Evolutionary conservation across 2,888 invertebrate genomes (phyloP).

Genomic region (Spisula subtruncata): DNA sequence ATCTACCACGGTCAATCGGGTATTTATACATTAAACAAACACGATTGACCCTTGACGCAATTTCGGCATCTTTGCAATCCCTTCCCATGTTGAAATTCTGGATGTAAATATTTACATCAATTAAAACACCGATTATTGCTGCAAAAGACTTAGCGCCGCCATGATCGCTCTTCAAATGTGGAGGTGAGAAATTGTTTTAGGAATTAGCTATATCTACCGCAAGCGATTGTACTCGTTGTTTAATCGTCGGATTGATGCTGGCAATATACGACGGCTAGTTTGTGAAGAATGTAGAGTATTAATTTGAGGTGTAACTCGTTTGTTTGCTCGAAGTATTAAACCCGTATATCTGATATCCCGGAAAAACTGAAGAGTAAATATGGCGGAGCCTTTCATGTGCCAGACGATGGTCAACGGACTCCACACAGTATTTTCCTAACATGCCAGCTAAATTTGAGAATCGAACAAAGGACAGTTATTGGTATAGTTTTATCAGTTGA

Average conservation of each 20-base stretch:
- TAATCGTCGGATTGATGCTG: conserved; percentile 47
- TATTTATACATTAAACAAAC: conserved; percentile 39
- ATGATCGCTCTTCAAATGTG: conserved; percentile 56
- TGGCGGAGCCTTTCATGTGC: conserved; percentile 15
- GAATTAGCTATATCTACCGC: conserved; percentile 60
- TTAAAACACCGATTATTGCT: conserved; percentile 59
- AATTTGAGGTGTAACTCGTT: conserved; percentile 47
- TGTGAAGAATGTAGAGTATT: conserved; percentile 59
- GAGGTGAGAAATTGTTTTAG: conserved; percentile 64
- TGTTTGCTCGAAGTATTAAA: conserved; percentile 51
- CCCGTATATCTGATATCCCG: conserved; percentile 13
- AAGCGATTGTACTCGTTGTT: conserved; percentile 49
- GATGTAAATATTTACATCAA: conserved; percentile 67
- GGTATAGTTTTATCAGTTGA: background rate
- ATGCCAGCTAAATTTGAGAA: background rate
- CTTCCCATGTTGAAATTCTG: conserved; percentile 35
- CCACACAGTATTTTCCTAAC: background rate
- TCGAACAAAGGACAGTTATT: conserved; percentile 13
- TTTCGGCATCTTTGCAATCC: conserved; percentile 43
- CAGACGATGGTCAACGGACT: background rate
- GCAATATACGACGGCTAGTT: conserved; percentile 13
- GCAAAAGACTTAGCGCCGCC: conserved; percentile 59
- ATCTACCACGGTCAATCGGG: conserved; percentile 33
- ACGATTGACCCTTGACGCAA: conserved; percentile 33
- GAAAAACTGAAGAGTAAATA: conserved; percentile 6